Conservation (phyloP, 2,888 invertebrate genomes). For the Acanthosoma haemorrhoidale region DNA sequence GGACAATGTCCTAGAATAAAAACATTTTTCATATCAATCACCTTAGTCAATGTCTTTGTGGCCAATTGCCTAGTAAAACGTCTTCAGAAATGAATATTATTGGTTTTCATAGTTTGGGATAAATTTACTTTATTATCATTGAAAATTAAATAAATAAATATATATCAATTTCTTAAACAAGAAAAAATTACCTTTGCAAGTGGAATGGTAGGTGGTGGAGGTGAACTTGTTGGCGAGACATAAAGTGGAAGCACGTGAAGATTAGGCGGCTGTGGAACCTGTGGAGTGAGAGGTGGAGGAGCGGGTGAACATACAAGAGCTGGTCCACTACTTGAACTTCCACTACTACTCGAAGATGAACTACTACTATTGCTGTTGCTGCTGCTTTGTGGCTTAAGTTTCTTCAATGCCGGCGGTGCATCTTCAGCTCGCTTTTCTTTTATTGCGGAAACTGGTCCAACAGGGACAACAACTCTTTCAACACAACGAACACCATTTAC, state of each 20-base stretch:
- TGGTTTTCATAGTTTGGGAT: too few relatives aligned
- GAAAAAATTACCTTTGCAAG: constrained; percentile 39
- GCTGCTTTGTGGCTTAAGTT: constrained; percentile 18
- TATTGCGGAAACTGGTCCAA: constrained; percentile 28
- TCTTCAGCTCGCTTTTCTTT: constrained; percentile 31
- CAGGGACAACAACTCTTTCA: constrained; percentile 32
- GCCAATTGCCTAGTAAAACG: too few relatives aligned
- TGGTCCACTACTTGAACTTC: constrained; percentile 44
- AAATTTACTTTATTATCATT: too few relatives aligned
- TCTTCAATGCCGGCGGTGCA: constrained; percentile 22
- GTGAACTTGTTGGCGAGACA: constrained; percentile 30
- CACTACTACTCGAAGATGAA: constrained; percentile 8
- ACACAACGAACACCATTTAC: constrained; percentile 29
- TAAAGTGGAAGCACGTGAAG: constrained; percentile 15
- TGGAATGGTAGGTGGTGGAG: constrained; percentile 39
- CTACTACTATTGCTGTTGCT: constrained; percentile 17
- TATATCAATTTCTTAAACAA: too few relatives aligned
- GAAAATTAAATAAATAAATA: too few relatives aligned
- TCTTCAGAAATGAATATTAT: too few relatives aligned
- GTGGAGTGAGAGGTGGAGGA: constrained; percentile 30
- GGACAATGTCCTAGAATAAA: too few relatives aligned
- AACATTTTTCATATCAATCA: too few relatives aligned
- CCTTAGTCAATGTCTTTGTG: too few relatives aligned
- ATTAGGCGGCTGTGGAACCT: constrained; percentile 39
- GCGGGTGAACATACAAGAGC: constrained; percentile 42